Base-by-base conservation (phyloP, 2,113 vertebrate species). In the Paramisgurnus dabryanus region DNA sequence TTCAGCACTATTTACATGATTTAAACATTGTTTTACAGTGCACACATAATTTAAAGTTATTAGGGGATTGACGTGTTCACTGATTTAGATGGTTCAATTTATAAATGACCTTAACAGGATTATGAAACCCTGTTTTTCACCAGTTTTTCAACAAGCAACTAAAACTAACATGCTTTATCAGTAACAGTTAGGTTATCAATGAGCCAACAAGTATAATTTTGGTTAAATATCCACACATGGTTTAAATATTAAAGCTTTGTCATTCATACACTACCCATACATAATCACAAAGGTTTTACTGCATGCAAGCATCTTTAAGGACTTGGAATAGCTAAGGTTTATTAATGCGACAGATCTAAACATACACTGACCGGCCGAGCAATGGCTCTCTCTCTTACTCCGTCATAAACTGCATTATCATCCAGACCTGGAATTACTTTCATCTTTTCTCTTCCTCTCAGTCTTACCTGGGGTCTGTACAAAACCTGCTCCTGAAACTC, bases 391-490 rank as follows among this genome's bases (percentile, higher is more conserved):
- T 53, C 49, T 13, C 49, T 12, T 11, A 18, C n/a, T 58, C n/a
- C 55, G n/a, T 7, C 7, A n/a, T 8, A 40, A 41, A 17, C 8
- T n/a, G 53, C 12, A 41, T 58, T 72, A 41, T 1, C n/a, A 43
- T 5, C 57, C 41, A 61, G 40, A 60, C 18, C 18, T 61, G 57
- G 4, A 5, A 2, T 58, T 12, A 63, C 27, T 27, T 22, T 71
- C 39, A 17, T 55, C n/a, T 41, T 58, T 53, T 12, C 53, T 69
- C 9, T 12, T 55, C 61, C 68, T 7, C 1, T 58, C 87, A n/a
- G 13, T 70, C 67, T 71, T 81, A 91, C 90, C 91, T 90, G 82
- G 81, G 78, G 81, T 18, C 67, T 73, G 84, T 17, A 82, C 75
- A 63, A 22, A 2, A 34, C 34, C 6, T 63, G 53, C 13, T 72